phyloP scores from a whole-genome alignment of 2,888 invertebrate species.

The Tetranychus truncatus region DNA sequence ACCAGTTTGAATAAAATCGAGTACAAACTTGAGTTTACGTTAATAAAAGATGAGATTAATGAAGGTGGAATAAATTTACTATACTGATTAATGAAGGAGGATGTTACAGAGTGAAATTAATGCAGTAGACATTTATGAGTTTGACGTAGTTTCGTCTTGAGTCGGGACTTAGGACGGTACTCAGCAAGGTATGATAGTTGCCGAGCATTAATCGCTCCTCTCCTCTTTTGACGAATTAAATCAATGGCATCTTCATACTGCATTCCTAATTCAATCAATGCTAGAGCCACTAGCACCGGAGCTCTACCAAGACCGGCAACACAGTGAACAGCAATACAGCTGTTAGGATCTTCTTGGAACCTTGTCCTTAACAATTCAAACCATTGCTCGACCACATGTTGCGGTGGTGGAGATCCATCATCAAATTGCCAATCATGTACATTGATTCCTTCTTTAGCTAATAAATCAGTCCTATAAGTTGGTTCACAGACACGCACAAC shows the following conservation, averaged over 20 bases:
- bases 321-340: constrained; percentile 91
- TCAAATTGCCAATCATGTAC: constrained; percentile 77
- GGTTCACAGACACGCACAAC: constrained; percentile 97
- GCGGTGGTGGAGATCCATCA: constrained; percentile 53
- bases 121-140: constrained; percentile 14
- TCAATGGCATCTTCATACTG: constrained; percentile 98
- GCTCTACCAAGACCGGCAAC: constrained; percentile 92
- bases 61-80: too few relatives aligned
- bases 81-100: too few relatives aligned
- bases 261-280: constrained; percentile 91
- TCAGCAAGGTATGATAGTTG: constrained; percentile 92
- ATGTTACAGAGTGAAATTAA: constrained; percentile 4
- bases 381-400: constrained; percentile 75
- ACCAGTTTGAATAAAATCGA: too few relatives aligned
- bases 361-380: constrained; percentile 74
- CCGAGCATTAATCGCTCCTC: constrained; percentile 96
- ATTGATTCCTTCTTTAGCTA: constrained; percentile 62
- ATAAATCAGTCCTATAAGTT: constrained; percentile 78
- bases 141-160: constrained; percentile 11
- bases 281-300: constrained; percentile 91
- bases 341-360: constrained; percentile 35
- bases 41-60: too few relatives aligned
- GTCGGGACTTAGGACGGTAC: constrained; percentile 40
- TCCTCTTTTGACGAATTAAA: constrained; percentile 75
- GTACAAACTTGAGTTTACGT: too few relatives aligned